Evolutionary conservation across 2,797 vertebrate species (phyloP).

Genomic region (Amniataba percoides): DNA sequence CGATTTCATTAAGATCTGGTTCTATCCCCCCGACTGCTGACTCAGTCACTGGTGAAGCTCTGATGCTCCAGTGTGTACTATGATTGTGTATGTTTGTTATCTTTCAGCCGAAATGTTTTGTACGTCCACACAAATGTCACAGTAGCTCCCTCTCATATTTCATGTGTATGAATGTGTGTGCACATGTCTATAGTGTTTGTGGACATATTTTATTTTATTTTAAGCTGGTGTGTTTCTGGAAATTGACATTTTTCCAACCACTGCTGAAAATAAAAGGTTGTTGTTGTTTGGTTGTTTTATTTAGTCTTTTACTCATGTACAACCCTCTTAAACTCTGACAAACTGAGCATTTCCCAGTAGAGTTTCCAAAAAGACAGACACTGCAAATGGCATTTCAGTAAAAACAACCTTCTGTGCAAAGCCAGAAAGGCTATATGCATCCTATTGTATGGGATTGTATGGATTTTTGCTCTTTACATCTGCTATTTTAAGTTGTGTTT

Average conservation of each 20-base stretch:
- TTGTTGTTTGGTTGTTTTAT: too few relatives aligned
- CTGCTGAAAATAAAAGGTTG: not conserved
- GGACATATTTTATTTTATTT: not conserved
- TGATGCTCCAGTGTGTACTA: not conserved
- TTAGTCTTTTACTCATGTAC: not conserved
- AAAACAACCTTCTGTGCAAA: not conserved
- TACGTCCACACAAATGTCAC: not conserved
- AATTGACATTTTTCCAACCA: not conserved
- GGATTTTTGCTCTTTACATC: not conserved
- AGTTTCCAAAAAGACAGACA: not conserved
- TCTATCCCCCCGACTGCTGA: not conserved
- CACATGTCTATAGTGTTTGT: not conserved
- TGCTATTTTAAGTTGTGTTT: not conserved
- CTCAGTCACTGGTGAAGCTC: slow-evolving; percentile 5
- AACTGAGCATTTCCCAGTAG: not conserved
- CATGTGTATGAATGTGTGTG: not conserved
- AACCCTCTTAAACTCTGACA: not conserved
- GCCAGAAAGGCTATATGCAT: not conserved
- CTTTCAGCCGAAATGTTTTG: not conserved
- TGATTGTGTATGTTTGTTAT: not conserved
- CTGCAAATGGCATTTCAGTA: not conserved
- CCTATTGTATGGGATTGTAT: not conserved
- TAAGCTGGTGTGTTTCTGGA: not conserved
- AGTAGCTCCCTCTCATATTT: not conserved
- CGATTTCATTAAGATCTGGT: not conserved